Evolutionary conservation across 2,113 vertebrate genomes (phyloP), one percentile per base, ranked within the genome.

Genomic region (Sprattus sprattus): DNA sequence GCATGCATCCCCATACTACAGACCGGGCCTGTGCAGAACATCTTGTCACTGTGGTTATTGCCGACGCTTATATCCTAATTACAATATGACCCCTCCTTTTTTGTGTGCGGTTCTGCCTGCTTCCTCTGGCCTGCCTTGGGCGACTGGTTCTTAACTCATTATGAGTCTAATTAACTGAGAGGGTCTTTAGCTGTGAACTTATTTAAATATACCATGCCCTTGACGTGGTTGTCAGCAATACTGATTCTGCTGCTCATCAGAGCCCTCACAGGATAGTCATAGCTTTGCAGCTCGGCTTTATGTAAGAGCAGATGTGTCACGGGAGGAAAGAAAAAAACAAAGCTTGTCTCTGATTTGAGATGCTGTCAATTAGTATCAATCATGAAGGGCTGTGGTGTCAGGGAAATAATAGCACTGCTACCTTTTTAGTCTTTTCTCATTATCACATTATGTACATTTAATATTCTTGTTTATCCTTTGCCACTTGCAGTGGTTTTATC

Each of bases 201-300:
- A 78, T 78, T 78, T 78, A 78, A 78, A 78, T 78, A 78, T 78
- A 32, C 71, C 28, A 32, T 78, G 71, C 71, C 71, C 71, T 78
- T 78, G 64, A 71, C 64, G n/a, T 71, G 71, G 28, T 39, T 78
- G 71, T 78, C 32, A 39, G 32, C 39, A 78, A 78, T 78, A 13
- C 71, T 16, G 71, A 78, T 78, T 78, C 28, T 78, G 64, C n/a
- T n/a, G 22, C 22, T 67, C n/a, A n/a, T 9, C 64, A 7, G 67
- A 78, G 32, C 39, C 28, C 71, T 78, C 71, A 16, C 71, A 78
- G 28, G 28, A 39, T 13, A 13, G 71, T 11, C 71, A 78, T 18
- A 39, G 54, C 18, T 22, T 60, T 60, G 54, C 32, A 39, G 25
- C 28, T 39, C 2, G 28, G 71, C 71, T 13, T 20, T 39, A 75